Percentiles rank a stretch among this genome's conserved stretches.
These are phyloP conservation scores for Tenthredo livida DNA, from an alignment of 2,888 invertebrate species.

Conservation along the genomic window DNA sequence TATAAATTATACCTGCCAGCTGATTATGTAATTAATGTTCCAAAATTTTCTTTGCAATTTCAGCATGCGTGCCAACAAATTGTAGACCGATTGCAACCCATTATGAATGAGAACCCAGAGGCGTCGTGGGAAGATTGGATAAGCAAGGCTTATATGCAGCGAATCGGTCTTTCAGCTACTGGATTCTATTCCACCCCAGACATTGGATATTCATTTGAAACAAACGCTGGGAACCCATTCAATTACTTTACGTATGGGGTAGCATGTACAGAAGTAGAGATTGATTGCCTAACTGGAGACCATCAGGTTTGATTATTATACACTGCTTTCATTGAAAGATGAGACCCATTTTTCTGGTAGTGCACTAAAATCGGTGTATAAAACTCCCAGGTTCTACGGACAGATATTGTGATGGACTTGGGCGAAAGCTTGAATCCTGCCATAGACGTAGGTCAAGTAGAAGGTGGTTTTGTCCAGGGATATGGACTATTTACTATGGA, in stretches of 20 bases:
- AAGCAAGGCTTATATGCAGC: slow-evolving; percentile 86
- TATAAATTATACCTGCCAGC: background rate
- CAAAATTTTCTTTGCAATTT: slow-evolving; percentile 54
- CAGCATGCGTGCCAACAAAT: slow-evolving; percentile 90
- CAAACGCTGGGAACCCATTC: slow-evolving; percentile 86
- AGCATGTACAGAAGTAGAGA: slow-evolving; percentile 93
- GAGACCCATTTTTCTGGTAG: background rate
- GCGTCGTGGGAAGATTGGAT: slow-evolving; percentile 94
- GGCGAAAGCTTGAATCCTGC: slow-evolving; percentile 97
- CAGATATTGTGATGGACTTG: slow-evolving; percentile 98
- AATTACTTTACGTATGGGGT: slow-evolving; percentile 94
- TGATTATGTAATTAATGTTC: background rate
- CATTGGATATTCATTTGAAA: slow-evolving; percentile 86
- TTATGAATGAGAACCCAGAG: slow-evolving; percentile 87
- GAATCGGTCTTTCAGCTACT: slow-evolving; percentile 89
- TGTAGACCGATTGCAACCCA: slow-evolving; percentile 86
- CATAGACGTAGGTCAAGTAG: slow-evolving; percentile 97
- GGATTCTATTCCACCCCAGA: slow-evolving; percentile 91
- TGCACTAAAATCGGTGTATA: background rate
- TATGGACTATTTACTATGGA: slow-evolving; percentile 95
- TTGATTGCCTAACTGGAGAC: slow-evolving; percentile 96
- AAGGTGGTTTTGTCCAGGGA: slow-evolving; percentile 97
- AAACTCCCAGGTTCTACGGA: slow-evolving; percentile 84
- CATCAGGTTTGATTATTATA: slow-evolving; percentile 82
- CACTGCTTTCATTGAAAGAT: background rate